phyloP scores from a whole-genome alignment of 2,888 invertebrate species.

The Tinea trinotella region DNA sequence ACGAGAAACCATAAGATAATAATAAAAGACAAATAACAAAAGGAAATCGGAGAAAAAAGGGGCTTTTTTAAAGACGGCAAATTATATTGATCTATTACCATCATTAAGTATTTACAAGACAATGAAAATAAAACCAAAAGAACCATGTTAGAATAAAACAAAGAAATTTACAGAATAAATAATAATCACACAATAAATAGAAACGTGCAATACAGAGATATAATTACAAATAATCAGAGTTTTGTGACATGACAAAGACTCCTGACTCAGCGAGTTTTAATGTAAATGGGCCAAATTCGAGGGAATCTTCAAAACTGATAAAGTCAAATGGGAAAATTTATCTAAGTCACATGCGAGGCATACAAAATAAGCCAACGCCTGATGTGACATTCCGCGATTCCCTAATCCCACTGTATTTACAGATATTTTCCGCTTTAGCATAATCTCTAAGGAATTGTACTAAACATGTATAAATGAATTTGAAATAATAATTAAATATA shows the following conservation, averaged over 20 bases:
- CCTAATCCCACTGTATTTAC: constrained; percentile 7
- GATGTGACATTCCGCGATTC: constrained; percentile 7
- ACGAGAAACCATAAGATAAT: constrained; percentile 13
- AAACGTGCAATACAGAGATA: constrained; percentile 38
- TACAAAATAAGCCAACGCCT: constrained; percentile 12
- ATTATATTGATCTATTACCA: constrained; percentile 26
- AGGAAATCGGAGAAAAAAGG: constrained; percentile 27
- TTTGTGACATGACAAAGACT: constrained; percentile 42
- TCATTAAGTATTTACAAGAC: constrained; percentile 33
- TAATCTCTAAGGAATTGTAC: not conserved
- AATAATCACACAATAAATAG: constrained; percentile 28
- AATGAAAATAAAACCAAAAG: constrained; percentile 40
- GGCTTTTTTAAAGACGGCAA: constrained; percentile 30
- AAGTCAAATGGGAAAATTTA: constrained; percentile 30
- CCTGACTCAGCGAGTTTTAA: constrained; percentile 35
- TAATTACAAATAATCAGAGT: constrained; percentile 59
- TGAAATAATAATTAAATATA: no score
- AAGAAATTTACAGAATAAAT: not conserved
- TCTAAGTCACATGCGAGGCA: constrained; percentile 21
- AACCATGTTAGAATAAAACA: constrained; percentile 35
- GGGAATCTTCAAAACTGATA: constrained; percentile 27
- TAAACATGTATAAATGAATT: not conserved
- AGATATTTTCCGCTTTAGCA: constrained; percentile 5
- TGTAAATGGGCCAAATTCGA: constrained; percentile 29
- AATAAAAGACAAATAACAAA: constrained; percentile 22